Conservation (phyloP, 2,113 vertebrate species). For the Centropus bengalensis region DNA sequence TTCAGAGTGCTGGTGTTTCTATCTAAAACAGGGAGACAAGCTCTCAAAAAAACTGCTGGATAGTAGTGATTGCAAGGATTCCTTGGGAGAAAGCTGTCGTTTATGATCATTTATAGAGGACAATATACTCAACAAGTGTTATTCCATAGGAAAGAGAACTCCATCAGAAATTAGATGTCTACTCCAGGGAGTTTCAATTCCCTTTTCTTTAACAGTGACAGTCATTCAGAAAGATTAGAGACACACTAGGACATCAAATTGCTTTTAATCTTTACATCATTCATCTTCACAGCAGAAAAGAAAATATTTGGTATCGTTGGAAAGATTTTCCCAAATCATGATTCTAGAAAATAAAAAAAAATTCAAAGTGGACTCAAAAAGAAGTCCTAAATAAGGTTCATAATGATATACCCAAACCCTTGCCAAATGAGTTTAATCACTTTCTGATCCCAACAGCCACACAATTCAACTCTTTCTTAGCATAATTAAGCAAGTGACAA, state of each 20-base stretch:
- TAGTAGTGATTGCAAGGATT: neutral
- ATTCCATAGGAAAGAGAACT: neutral
- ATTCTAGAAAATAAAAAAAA: conserved; percentile 35
- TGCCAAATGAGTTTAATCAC: conserved; percentile 87
- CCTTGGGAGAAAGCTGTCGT: neutral
- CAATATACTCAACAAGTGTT: neutral
- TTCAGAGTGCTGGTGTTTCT: neutral
- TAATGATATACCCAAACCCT: conserved; percentile 85
- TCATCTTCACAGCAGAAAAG: neutral
- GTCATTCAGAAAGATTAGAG: neutral
- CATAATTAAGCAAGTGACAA: conserved; percentile 89
- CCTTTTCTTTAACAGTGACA: neutral
- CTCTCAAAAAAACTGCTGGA: neutral
- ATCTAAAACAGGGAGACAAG: neutral
- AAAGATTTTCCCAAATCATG: conserved; percentile 57
- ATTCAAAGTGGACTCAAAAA: conserved; percentile 76
- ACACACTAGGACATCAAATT: neutral
- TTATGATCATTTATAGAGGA: neutral
- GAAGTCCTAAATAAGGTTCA: conserved; percentile 82
- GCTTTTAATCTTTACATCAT: conserved; percentile 26
- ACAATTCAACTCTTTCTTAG: conserved; percentile 81
- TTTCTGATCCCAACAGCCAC: conserved; percentile 83
- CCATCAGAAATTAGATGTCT: neutral
- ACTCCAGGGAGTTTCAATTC: neutral
- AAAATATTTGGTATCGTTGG: conserved; percentile 36